These are phyloP conservation scores for Malacoctenus gilli DNA, from an alignment of 2,797 vertebrate species.

Conservation along the genomic window DNA sequence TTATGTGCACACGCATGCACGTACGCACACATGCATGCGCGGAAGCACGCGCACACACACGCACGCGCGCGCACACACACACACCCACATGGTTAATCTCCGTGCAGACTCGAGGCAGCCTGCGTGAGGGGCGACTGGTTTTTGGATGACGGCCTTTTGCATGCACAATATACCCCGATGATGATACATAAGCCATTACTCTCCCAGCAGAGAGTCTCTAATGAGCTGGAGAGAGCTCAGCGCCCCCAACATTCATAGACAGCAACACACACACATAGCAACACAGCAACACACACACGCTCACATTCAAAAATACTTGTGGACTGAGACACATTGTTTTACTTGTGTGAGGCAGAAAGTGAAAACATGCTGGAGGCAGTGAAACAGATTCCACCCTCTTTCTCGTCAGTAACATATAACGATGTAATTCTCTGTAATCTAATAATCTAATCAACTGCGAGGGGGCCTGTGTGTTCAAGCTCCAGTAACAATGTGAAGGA, in stretches of 20 bases:
- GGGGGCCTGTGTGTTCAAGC: slow-evolving; percentile 10
- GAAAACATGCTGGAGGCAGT: slow-evolving; percentile 39
- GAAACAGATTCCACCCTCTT: slow-evolving; percentile 33
- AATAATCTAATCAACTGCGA: slow-evolving; percentile 48
- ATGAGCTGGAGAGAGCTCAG: slow-evolving; percentile 63
- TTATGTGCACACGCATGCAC: too few species aligned
- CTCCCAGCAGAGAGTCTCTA: slow-evolving; percentile 69
- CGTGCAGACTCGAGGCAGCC: slow-evolving; percentile 48
- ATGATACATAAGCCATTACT: slow-evolving; percentile 70
- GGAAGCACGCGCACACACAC: too few species aligned
- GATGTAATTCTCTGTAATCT: slow-evolving; percentile 48
- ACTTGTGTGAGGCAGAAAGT: slow-evolving; percentile 27
- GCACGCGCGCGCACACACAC: slow-evolving; percentile 1
- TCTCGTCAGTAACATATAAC: slow-evolving; percentile 43
- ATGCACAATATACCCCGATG: slow-evolving; percentile 73
- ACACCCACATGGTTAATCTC: slow-evolving; percentile 51
- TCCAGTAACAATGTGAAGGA: slow-evolving; percentile 19
- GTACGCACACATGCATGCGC: not conserved
- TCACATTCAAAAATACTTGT: slow-evolving; percentile 18
- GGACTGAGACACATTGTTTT: slow-evolving; percentile 3
- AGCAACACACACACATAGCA: slow-evolving; percentile 1
- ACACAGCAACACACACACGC: slow-evolving; percentile 13
- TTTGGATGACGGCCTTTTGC: slow-evolving; percentile 66
- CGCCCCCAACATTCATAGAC: slow-evolving; percentile 16
- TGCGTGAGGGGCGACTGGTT: slow-evolving; percentile 58